phyloP scores from a whole-genome alignment of 2,888 invertebrate species.

The Dasysyrphus tricinctus region DNA sequence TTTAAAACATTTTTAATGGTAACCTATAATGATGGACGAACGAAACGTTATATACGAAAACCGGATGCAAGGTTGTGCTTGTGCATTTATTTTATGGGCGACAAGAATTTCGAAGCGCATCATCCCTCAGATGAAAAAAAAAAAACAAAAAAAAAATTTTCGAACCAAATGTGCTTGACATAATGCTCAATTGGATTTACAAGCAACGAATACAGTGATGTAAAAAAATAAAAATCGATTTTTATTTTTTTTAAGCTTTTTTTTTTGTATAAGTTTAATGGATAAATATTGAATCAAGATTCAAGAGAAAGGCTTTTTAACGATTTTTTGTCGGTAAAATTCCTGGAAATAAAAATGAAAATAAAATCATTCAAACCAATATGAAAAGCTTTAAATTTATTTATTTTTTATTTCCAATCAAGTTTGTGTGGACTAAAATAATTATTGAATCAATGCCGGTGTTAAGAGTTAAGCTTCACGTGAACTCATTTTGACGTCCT shows the following conservation, averaged over 20 bases:
- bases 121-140: not conserved
- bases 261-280: not conserved
- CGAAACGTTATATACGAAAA: not conserved
- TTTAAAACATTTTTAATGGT: slow-evolving; percentile 57
- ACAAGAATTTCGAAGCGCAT: not conserved
- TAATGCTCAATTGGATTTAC: slow-evolving; percentile 37
- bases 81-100: slow-evolving; percentile 20
- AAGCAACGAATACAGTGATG: slow-evolving; percentile 4
- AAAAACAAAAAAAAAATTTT: not conserved
- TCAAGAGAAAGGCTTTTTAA: slow-evolving; percentile 12
- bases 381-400: no score
- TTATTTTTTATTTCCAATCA: no score
- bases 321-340: no score
- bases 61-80: slow-evolving; percentile 5
- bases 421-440: no score
- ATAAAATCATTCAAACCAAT: no score
- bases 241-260: not conserved
- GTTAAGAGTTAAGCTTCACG: no score
- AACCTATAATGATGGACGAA: slow-evolving; percentile 14
- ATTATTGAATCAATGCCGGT: no score
- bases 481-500: no score
- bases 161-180: slow-evolving; percentile 1
- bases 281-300: not conserved
- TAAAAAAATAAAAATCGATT: not conserved
- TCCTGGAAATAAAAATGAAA: no score